phyloP scores from a whole-genome alignment of 2,113 vertebrate genomes.

The Periophthalmodon schlosseri region DNA sequence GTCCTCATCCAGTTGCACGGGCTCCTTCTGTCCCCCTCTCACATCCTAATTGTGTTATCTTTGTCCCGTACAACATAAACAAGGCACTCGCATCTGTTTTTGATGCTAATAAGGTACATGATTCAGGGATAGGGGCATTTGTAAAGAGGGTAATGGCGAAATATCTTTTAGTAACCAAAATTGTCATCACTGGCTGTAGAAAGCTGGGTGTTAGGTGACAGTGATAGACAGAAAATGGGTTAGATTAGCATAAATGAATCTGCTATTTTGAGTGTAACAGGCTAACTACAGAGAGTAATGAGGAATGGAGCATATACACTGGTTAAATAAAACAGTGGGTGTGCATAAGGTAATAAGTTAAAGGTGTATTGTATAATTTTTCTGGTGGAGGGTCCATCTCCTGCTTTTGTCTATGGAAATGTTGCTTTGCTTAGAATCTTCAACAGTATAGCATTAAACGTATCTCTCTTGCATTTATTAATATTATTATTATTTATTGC shows the following conservation, averaged over 20 bases:
- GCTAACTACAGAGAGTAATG: no score
- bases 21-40: slow-evolving; percentile 20
- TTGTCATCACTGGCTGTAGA: background rate
- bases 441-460: no score
- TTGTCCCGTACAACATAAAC: slow-evolving; percentile 22
- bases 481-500: no score
- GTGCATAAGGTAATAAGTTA: no score
- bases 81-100: slow-evolving; percentile 32
- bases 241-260: background rate
- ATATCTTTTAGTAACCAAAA: slow-evolving; percentile 20
- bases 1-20: background rate
- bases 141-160: slow-evolving; percentile 24
- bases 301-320: no score
- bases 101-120: slow-evolving; percentile 38
- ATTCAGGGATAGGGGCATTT: slow-evolving; percentile 33
- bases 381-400: no score
- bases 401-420: no score
- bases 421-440: no score
- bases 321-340: no score
- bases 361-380: no score
- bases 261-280: no score
- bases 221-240: slow-evolving; percentile 26
- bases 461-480: no score
- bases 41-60: slow-evolving; percentile 40
- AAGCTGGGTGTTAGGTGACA: slow-evolving; percentile 12